These are phyloP conservation scores for Ooceraea biroi DNA, from an alignment of 1,140 invertebrate genomes.

Conservation along the genomic window DNA sequence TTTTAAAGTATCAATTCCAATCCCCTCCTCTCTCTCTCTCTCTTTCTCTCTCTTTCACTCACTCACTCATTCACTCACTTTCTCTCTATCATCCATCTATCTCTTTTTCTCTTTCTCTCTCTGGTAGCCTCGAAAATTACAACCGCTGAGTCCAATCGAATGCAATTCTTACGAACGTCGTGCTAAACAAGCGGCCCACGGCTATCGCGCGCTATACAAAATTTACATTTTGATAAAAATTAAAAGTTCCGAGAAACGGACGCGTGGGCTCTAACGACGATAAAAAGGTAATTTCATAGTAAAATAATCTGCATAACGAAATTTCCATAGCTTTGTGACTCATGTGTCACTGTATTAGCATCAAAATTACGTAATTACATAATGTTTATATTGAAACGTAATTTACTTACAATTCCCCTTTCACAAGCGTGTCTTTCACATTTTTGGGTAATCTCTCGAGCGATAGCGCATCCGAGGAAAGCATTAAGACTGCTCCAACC, in stretches of 20 bases:
- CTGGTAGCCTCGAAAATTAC: neutral
- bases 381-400: conserved; percentile 5
- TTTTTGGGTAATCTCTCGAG: neutral
- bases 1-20: too few species aligned
- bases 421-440: neutral
- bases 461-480: neutral
- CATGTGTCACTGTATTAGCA: neutral
- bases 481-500: too few species aligned
- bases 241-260: conserved; percentile 3
- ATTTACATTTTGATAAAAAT: conserved; percentile 52
- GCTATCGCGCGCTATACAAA: neutral
- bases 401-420: neutral
- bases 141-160: neutral
- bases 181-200: conserved; percentile 5
- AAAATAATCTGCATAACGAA: neutral
- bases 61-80: too few species aligned
- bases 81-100: neutral
- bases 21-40: too few species aligned
- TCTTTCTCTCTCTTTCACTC: neutral
- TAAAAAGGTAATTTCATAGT: neutral
- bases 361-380: neutral
- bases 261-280: neutral
- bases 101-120: too few species aligned
- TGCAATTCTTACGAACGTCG: conserved; percentile 5
- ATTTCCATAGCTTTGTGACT: conserved; percentile 6